Evolutionary conservation across 2,113 vertebrate species (phyloP).

Genomic region (Centrocercus urophasianus): DNA sequence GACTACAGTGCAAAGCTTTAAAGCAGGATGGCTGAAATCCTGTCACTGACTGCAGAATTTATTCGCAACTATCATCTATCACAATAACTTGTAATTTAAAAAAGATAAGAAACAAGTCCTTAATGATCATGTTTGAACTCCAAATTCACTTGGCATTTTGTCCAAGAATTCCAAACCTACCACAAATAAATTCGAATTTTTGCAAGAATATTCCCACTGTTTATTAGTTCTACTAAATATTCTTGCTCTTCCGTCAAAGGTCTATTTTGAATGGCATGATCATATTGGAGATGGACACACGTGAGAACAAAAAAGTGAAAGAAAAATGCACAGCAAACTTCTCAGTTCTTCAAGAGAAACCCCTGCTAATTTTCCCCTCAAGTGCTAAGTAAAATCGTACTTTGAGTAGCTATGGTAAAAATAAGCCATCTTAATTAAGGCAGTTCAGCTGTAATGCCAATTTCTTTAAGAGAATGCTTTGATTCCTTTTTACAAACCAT

Average conservation of each 20-base stretch:
- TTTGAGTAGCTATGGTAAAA: background rate
- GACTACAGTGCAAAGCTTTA: background rate
- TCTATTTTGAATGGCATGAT: background rate
- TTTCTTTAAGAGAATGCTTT: conserved; percentile 21
- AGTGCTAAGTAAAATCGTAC: background rate
- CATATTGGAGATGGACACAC: background rate
- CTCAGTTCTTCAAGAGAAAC: background rate
- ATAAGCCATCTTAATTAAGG: background rate
- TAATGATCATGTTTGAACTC: background rate
- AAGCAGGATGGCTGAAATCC: background rate
- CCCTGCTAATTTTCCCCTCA: background rate
- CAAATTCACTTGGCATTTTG: background rate
- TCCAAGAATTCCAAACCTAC: background rate
- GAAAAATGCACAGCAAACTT: background rate
- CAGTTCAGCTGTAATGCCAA: background rate
- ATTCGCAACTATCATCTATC: background rate
- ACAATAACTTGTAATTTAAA: background rate
- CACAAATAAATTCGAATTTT: background rate
- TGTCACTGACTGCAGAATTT: background rate
- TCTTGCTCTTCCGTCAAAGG: background rate
- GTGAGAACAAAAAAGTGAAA: background rate
- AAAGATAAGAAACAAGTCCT: background rate
- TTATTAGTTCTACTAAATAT: background rate
- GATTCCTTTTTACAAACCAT: conserved; percentile 6
- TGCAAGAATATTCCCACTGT: background rate